Conservation (phyloP, 2,888 invertebrate species). For the Sphaerophoria rueppellii region DNA sequence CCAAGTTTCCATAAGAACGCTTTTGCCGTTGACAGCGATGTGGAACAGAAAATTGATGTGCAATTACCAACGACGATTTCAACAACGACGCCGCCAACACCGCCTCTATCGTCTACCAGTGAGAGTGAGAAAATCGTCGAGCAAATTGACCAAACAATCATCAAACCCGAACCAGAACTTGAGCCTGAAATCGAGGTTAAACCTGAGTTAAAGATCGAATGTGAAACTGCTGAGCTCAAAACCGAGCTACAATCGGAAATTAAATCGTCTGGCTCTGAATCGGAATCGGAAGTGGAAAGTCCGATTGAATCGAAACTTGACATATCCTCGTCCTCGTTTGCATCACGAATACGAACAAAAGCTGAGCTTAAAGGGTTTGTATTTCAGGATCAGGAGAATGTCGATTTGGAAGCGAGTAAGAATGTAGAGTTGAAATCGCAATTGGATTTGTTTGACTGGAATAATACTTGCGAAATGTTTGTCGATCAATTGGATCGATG, state of each 20-base stretch:
- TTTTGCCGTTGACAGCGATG: neutral
- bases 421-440: constrained; percentile 75
- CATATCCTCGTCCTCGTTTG: constrained; percentile 84
- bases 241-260: neutral
- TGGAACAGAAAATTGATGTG: neutral
- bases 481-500: constrained; percentile 86
- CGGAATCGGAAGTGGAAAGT: neutral
- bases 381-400: constrained; percentile 71
- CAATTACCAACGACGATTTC: neutral
- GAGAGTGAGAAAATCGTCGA: neutral
- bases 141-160: neutral
- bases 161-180: constrained; percentile 15
- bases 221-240: neutral
- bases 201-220: neutral
- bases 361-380: constrained; percentile 89
- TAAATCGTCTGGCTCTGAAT: neutral
- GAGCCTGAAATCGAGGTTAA: neutral
- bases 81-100: neutral
- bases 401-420: constrained; percentile 55
- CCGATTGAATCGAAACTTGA: constrained; percentile 77
- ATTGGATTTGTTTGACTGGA: constrained; percentile 83
- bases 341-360: constrained; percentile 91
- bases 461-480: constrained; percentile 89
- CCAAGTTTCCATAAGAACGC: neutral
- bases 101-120: neutral